These are phyloP conservation scores for Crypturellus undulatus DNA, from an alignment of 2,113 vertebrate genomes.

Conservation along the genomic window DNA sequence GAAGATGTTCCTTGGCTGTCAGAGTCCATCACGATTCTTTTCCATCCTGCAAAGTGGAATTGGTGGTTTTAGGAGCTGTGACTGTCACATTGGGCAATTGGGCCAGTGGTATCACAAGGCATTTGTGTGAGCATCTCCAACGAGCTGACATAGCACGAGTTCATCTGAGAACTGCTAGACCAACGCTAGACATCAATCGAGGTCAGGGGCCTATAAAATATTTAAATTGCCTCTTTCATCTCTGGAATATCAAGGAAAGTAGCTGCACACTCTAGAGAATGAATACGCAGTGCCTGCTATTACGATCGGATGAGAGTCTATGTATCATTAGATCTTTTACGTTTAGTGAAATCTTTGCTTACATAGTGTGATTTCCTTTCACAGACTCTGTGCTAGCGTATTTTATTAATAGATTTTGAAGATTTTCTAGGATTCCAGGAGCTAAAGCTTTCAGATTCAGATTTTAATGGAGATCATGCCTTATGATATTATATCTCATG, in stretches of 20 bases:
- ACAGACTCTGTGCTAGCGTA: neutral
- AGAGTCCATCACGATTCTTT: neutral
- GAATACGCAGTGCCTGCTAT: neutral
- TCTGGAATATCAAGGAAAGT: conserved; percentile 4
- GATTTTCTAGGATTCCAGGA: neutral
- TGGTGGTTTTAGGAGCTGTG: conserved; percentile 15
- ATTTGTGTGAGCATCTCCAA: neutral
- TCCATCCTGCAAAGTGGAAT: conserved; percentile 49
- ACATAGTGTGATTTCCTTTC: neutral
- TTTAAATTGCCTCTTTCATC: conserved; percentile 44
- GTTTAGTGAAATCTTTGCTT: neutral
- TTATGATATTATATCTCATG: neutral
- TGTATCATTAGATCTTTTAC: neutral
- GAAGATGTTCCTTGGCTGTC: conserved; percentile 41
- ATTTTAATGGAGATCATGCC: neutral
- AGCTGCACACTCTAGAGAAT: neutral
- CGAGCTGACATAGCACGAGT: neutral
- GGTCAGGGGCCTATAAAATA: conserved; percentile 4
- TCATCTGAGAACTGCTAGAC: neutral
- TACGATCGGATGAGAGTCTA: neutral
- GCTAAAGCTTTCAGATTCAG: neutral
- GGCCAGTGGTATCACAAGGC: neutral
- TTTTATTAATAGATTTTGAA: neutral
- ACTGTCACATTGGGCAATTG: conserved; percentile 45
- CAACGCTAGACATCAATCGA: neutral